Evolutionary conservation across 2,113 vertebrate genomes (phyloP), one percentile per base, ranked within the genome.

Genomic region (Thalassarche chlororhynchos): DNA sequence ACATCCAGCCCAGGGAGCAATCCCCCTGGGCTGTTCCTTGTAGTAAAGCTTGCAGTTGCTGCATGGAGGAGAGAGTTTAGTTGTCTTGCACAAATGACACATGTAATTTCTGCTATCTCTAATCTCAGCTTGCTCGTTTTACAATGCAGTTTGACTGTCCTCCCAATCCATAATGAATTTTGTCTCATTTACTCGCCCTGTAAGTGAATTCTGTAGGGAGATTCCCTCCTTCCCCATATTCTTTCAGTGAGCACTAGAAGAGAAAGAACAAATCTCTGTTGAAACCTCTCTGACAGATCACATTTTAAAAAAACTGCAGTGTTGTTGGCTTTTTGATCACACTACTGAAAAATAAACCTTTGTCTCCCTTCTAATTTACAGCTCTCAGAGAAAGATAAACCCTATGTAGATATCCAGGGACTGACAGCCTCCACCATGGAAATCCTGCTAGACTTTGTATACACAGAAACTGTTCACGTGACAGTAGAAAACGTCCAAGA

Each of bases 401-500:
- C 99, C 32, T 99, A 99, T 55, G 99, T 99, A 47, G 99, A 99
- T 97, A 99, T 99, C 93, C 99, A 99, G 96, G 99, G 99, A 19
- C 98, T 99, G 91, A 99, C 99, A 15, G 99, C 99, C 16, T 98
- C 99, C 46, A 99, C 99, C n/a, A 99, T 99, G 99, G 99, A 99
- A 97, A 99, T 99, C 97, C 98, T 99, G 70, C 88, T 99, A 94
- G 99, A 99, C 97, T 99, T 99, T 96, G 99, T 99, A 26, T 99
- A 99, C 94, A 99, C 99, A 42, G 99, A 99, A 97, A 99, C 99
- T 0, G 99, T 99, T 55, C 98, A 99, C 2, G 99, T 99, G 89
- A 99, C 99, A 0, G 99, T 99, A 92, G 99, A 99, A 96, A 99
- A 99, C 1, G 99, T 99, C 44, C 99, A 99, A 64, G 99, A 99